These are phyloP conservation scores for Junonia oenone DNA, from an alignment of 2,888 invertebrate species.

Conservation along the genomic window DNA sequence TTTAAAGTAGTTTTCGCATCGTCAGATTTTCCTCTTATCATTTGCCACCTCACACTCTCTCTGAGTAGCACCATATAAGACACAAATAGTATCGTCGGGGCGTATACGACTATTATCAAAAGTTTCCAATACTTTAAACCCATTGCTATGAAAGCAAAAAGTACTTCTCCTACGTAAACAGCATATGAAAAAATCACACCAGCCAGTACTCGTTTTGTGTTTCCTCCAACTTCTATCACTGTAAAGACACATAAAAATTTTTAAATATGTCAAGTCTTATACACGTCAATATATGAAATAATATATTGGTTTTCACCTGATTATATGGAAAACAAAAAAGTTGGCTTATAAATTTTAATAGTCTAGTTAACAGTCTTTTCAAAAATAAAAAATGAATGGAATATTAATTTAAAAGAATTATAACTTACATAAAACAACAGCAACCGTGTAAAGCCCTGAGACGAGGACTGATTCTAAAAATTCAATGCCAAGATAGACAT, in stretches of 20 bases:
- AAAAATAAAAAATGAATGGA: no score
- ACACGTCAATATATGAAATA: no score
- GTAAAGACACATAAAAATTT: constrained; percentile 31
- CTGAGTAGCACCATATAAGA: constrained; percentile 43
- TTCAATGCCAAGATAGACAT: constrained; percentile 49
- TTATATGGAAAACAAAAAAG: constrained; percentile 13
- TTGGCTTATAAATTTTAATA: not conserved
- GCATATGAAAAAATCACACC: constrained; percentile 60
- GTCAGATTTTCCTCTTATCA: constrained; percentile 49
- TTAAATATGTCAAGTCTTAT: not conserved
- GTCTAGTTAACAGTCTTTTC: no score
- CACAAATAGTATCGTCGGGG: constrained; percentile 49
- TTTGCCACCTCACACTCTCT: constrained; percentile 63
- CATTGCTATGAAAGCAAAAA: constrained; percentile 55
- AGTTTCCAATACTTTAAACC: constrained; percentile 56
- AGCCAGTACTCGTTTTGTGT: constrained; percentile 53
- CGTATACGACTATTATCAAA: constrained; percentile 48
- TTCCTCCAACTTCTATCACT: constrained; percentile 65
- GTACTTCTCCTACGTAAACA: constrained; percentile 56
- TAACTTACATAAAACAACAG: constrained; percentile 55
- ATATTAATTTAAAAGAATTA: not conserved
- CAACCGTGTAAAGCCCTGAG: constrained; percentile 60
- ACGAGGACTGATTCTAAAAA: constrained; percentile 57
- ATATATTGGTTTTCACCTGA: no score
- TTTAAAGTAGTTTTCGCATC: constrained; percentile 51